These are phyloP conservation scores for Scytalopus superciliaris DNA, from an alignment of 2,113 vertebrate genomes.

Conservation along the genomic window DNA sequence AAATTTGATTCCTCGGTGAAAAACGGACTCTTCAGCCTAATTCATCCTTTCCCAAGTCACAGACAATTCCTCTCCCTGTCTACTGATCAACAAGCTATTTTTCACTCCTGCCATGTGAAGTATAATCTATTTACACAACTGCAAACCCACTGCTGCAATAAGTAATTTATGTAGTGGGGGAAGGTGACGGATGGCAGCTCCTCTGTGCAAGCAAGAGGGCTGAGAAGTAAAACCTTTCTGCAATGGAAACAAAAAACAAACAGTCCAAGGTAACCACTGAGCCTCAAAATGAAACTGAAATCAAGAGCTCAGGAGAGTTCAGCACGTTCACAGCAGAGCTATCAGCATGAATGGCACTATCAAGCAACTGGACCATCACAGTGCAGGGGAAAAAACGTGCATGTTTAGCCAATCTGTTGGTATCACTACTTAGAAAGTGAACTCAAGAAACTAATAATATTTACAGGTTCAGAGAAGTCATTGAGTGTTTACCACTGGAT, in stretches of 20 bases:
- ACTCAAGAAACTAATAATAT: background rate
- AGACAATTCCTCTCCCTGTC: background rate
- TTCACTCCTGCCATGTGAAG: background rate
- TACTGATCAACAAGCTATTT: background rate
- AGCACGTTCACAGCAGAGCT: background rate
- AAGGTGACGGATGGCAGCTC: background rate
- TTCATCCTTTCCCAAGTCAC: background rate
- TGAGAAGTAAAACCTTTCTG: background rate
- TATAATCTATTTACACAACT: background rate
- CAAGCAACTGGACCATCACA: background rate
- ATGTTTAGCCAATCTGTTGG: background rate
- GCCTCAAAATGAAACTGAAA: background rate
- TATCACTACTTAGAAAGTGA: background rate
- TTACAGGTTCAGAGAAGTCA: background rate
- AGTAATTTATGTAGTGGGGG: background rate
- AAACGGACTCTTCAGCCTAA: background rate
- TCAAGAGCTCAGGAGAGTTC: background rate
- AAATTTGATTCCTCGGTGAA: background rate
- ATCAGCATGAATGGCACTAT: background rate
- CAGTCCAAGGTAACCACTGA: background rate
- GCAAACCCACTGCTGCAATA: background rate
- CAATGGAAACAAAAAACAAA: background rate
- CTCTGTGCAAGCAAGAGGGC: background rate
- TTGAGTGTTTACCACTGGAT: background rate
- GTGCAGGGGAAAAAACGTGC: accelerated